Base-by-base conservation (phyloP, 2,888 invertebrate species). In the Synergus umbraculus region DNA sequence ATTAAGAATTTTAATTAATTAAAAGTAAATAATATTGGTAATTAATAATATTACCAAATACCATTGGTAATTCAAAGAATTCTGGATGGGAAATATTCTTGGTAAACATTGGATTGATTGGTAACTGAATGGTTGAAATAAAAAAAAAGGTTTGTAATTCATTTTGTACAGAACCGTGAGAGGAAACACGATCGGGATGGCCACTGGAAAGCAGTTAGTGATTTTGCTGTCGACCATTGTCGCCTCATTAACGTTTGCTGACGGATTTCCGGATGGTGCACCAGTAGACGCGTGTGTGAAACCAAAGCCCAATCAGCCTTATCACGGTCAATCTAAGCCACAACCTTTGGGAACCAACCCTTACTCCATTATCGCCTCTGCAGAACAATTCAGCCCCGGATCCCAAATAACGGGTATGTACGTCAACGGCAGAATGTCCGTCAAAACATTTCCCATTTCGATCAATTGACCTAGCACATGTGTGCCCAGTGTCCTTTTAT, bases 261-360 rank as follows among this genome's bases (percentile, higher is more conserved):
- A 78, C 73, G 93, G 94, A 82, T 96, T 96, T 89, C 96, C 96
- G n/a, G 96, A 96, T 87, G 96, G 96, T 1, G 96, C 96, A 1
- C 97, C 97, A 0, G 94, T 96, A 44, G 96, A 97, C 89, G 95
- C 96, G 49, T 97, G 97, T 89, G 96, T 96, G 4, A 96, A 96
- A 90, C 94, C 95, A 43, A 93, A 95, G 65, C 94, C 95, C 1
- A 96, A 96, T 92, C 94, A 95, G 88, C 97, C 97, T 0, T 95
- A 96, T 90, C 97, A 97, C 86, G 96, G 96, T 2, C 95, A 96
- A 87, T 95, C 96, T 10, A 93, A 95, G 82, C 93, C 96, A 0
- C 96, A 96, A 88, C 93, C 95, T 0, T 89, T 93, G 44, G 92
- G 94, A 15, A 94, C 94, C 1, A 94, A 95, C 86, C 96, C 96